Conservation (phyloP, 2,888 invertebrate genomes). For the Creontiades dilutus region DNA sequence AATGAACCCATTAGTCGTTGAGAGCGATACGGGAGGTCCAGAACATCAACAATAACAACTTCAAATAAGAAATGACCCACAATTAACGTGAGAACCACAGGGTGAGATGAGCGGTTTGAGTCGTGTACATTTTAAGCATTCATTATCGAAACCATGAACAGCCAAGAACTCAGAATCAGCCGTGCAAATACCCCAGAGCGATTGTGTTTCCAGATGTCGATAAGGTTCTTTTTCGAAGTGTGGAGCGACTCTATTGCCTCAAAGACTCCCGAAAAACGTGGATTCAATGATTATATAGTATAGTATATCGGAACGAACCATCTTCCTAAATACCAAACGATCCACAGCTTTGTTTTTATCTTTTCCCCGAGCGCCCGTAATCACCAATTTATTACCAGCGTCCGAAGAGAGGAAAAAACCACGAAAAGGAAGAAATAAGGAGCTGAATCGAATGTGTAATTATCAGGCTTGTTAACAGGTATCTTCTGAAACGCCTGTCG, state of each 20-base stretch:
- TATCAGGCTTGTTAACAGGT: conserved; percentile 61
- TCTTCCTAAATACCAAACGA: neutral
- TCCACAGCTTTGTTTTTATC: neutral
- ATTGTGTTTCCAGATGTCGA: neutral
- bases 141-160: neutral
- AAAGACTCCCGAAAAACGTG: neutral
- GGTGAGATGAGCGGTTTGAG: too few species aligned
- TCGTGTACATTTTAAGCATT: neutral
- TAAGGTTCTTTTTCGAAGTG: neutral
- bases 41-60: neutral
- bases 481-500: neutral
- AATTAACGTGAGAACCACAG: too few species aligned
- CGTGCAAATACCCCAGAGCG: neutral
- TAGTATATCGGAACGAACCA: neutral
- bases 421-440: conserved; percentile 13
- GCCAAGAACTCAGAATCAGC: neutral
- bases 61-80: too few species aligned
- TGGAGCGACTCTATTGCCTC: neutral
- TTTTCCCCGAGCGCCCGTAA: neutral
- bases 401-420: neutral
- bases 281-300: neutral
- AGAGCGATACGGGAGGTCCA: neutral
- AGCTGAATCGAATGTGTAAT: conserved; percentile 46
- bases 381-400: neutral
- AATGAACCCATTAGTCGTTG: neutral